Conservation (phyloP, 2,797 vertebrate genomes). For the Dicrostonyx torquatus region DNA sequence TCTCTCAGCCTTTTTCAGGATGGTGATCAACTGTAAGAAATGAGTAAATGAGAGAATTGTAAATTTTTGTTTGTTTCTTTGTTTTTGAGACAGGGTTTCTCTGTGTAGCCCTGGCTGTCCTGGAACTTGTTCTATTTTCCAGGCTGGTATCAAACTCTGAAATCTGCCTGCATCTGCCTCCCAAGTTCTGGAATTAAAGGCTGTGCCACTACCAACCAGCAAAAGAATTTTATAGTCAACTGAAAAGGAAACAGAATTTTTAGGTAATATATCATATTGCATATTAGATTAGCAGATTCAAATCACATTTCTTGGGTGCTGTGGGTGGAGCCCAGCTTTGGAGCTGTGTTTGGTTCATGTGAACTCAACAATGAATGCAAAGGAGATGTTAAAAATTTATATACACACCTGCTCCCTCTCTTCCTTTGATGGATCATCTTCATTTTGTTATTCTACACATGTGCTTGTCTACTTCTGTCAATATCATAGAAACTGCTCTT, state of each 20-base stretch:
- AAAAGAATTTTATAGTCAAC: background rate
- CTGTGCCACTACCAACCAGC: background rate
- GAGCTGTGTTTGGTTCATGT: too few species aligned
- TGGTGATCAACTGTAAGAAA: constrained; percentile 12
- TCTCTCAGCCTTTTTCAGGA: background rate
- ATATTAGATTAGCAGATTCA: background rate
- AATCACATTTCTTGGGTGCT: background rate
- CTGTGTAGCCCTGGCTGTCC: background rate
- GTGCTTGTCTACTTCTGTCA: background rate
- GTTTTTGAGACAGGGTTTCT: background rate
- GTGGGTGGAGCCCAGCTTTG: background rate
- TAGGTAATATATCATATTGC: background rate
- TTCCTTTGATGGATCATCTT: background rate
- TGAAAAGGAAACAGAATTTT: background rate
- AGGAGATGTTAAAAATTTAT: background rate
- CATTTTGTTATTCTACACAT: background rate
- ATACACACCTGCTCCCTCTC: background rate
- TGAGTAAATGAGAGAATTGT: background rate
- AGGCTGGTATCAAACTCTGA: background rate
- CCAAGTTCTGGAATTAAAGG: background rate
- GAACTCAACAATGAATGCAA: background rate
- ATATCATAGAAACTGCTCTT: background rate
- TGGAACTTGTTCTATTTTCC: background rate
- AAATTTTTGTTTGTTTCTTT: background rate
- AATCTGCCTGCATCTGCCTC: background rate